Evolutionary conservation across 2,113 vertebrate species (phyloP), one percentile per base, ranked within the genome.

Genomic region (Aegithalos caudatus): DNA sequence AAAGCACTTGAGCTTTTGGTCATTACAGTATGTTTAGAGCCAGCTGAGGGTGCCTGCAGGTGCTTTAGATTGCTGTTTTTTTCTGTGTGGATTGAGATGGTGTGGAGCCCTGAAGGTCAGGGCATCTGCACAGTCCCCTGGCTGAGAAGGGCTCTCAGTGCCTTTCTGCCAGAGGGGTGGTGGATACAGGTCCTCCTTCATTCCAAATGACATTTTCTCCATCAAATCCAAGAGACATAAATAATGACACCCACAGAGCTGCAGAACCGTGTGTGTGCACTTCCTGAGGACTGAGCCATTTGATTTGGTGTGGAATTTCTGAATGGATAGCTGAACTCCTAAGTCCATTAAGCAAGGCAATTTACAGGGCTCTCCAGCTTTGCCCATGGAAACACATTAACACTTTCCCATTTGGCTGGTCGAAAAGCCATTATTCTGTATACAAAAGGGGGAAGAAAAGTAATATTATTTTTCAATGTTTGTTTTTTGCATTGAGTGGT

Each of bases 261-360:
- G 76, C 31, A 31, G 91, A 96, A 50, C 78, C 1, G 0, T 25
- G 44, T 45, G 37, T 40, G 76, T 65, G 61, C 25, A 2, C 50
- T 90, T 95, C 77, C 89, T 35, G 45, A 87, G 94, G 74, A 94
- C 88, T n/a, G 61, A 92, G 60, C 64, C 47, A 31, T 95, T 96
- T 62, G 78, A 82, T 83, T 87, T 1, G 3, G 40, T 70, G 80
- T 84, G 95, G 91, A 95, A 94, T 97, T 97, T 96, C 90, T 66
- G n/a, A 94, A 93, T 69, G 96, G 96, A 89, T 74, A 97, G 93
- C 90, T 96, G 96, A 95, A 86, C 93, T 96, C 91, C 64, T 1
- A 58, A 97, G 94, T 95, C 97, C 97, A 97, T 97, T 97, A 97
- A 96, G 83, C 92, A 94, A 96, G 87, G 95, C 94, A 97, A 97